phyloP scores from a whole-genome alignment of 2,113 vertebrate species.

The Oreochromis tanganicae region DNA sequence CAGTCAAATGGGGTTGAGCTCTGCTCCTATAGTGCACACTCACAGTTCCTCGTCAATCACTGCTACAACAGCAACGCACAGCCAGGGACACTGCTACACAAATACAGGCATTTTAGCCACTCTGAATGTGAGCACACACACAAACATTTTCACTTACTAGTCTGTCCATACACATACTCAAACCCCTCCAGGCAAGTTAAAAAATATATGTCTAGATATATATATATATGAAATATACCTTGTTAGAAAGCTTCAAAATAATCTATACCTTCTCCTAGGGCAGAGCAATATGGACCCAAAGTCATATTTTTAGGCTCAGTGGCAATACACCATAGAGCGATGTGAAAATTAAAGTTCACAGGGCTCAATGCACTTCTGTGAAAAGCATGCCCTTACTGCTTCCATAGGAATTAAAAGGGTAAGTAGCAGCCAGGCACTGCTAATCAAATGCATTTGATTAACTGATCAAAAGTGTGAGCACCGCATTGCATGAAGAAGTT shows the following conservation, averaged over 20 bases:
- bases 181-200: not conserved
- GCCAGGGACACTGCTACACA: not conserved
- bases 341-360: not conserved
- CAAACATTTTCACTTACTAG: not conserved
- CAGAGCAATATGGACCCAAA: not conserved
- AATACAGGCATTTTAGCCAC: not conserved
- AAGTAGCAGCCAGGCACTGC: not conserved
- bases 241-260: not conserved
- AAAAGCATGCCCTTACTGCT: not conserved
- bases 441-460: not conserved
- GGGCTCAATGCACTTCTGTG: not conserved
- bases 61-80: constrained; percentile 7
- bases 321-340: not conserved
- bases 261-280: not conserved
- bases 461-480: not conserved
- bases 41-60: constrained; percentile 63
- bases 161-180: not conserved
- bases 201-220: not conserved
- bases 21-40: constrained; percentile 30
- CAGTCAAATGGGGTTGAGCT: constrained; percentile 57
- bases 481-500: not conserved
- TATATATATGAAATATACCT: not conserved
- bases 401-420: not conserved
- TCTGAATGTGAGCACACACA: not conserved
- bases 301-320: not conserved